Evolutionary conservation across 2,113 vertebrate species (phyloP).

Genomic region (Todiramphus chloris): DNA sequence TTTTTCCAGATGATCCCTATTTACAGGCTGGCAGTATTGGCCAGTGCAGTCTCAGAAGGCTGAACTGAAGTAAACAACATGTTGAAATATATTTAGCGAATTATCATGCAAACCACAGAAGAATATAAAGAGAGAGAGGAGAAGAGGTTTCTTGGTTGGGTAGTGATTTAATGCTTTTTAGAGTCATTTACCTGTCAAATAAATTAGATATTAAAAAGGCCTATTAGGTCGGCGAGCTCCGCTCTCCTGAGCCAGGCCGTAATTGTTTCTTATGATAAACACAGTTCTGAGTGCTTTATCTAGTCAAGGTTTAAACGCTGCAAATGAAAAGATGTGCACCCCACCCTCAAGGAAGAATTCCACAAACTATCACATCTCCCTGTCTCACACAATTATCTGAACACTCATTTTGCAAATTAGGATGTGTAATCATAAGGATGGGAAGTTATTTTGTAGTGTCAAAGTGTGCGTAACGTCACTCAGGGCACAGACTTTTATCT

Average conservation of each 20-base stretch:
- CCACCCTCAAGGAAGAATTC: background rate
- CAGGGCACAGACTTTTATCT: background rate
- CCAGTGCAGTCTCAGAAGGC: constrained; percentile 28
- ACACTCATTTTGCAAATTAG: constrained; percentile 21
- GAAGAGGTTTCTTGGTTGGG: background rate
- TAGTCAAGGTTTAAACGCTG: background rate
- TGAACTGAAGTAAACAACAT: constrained; percentile 45
- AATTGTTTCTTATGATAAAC: background rate
- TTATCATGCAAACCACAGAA: constrained; percentile 24
- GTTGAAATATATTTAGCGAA: constrained; percentile 39
- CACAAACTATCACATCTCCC: background rate
- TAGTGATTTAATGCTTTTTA: constrained; percentile 4
- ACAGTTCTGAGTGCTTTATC: background rate
- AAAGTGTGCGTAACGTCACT: background rate
- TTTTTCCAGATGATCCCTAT: constrained; percentile 25
- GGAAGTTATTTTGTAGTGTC: background rate
- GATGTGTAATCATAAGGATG: background rate
- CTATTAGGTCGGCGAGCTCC: background rate
- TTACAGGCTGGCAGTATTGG: background rate
- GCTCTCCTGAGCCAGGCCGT: background rate
- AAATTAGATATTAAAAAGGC: constrained; percentile 24
- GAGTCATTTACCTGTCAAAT: background rate
- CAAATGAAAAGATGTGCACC: background rate
- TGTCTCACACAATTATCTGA: constrained; percentile 6
- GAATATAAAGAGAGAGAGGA: background rate